phyloP scores from a whole-genome alignment of 2,888 invertebrate species.

The Hydrotaea cyrtoneurina region DNA sequence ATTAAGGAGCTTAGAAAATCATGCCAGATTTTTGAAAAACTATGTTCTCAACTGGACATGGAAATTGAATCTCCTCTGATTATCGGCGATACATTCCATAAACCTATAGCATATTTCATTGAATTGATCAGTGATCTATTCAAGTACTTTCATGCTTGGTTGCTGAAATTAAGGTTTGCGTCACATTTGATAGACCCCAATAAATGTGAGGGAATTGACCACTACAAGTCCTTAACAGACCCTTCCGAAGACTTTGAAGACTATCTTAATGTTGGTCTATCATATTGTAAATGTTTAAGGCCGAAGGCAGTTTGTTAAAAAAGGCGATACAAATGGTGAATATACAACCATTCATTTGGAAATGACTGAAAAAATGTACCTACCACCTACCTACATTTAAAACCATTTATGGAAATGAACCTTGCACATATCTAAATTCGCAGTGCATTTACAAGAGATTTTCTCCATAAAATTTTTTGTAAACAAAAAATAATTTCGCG shows the following conservation, averaged over 20 bases:
- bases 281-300: constrained; percentile 74
- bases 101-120: constrained; percentile 72
- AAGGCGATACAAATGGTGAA: neutral
- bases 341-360: too few species aligned
- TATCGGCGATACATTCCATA: constrained; percentile 74
- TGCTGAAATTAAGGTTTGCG: constrained; percentile 72
- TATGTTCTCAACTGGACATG: constrained; percentile 71
- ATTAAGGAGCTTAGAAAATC: constrained; percentile 67
- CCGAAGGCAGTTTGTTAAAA: constrained; percentile 64
- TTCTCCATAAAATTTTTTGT: too few species aligned
- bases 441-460: too few species aligned
- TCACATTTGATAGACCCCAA: constrained; percentile 75
- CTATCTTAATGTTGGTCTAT: constrained; percentile 70
- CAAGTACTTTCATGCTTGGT: constrained; percentile 72
- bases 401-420: too few species aligned
- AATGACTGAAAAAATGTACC: too few species aligned
- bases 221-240: constrained; percentile 72
- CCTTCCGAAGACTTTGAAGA: constrained; percentile 74
- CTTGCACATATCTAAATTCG: too few species aligned
- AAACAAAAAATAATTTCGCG: too few species aligned
- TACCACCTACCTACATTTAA: too few species aligned
- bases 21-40: constrained; percentile 70
- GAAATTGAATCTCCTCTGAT: constrained; percentile 72
- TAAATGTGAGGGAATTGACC: constrained; percentile 72
- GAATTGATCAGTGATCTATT: constrained; percentile 74